phyloP scores from a whole-genome alignment of 2,888 invertebrate genomes.

The Archips xylosteana region DNA sequence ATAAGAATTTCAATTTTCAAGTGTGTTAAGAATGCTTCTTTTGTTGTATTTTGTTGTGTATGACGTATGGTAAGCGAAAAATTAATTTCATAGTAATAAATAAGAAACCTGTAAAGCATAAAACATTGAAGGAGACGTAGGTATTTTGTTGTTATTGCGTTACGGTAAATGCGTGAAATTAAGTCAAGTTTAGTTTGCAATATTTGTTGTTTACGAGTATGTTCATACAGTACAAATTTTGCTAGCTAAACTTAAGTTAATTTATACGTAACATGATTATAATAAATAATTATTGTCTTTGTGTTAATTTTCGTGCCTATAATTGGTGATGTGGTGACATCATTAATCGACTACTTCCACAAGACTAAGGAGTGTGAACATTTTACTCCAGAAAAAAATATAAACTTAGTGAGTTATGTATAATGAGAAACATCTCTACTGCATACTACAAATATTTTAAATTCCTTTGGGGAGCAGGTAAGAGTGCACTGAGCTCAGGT shows the following conservation, averaged over 20 bases:
- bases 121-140: not conserved
- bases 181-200: not conserved
- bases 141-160: not conserved
- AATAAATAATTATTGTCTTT: not conserved
- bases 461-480: conserved; percentile 14
- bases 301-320: not conserved
- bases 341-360: not conserved
- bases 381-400: not conserved
- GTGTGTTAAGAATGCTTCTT: not conserved
- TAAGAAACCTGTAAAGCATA: not conserved
- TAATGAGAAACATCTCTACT: conserved; percentile 1
- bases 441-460: not conserved
- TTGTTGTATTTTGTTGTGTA: not conserved
- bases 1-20: not conserved
- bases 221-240: too few species aligned
- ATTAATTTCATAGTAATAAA: conserved; percentile 7
- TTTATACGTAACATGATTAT: too few species aligned
- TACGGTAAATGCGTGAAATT: conserved; percentile 4
- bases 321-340: not conserved
- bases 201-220: not conserved
- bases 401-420: not conserved
- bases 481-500: conserved; percentile 43
- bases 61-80: not conserved
- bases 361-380: not conserved
- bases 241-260: too few species aligned